Base-by-base conservation (phyloP, 23 tunicate genomes). In the Styela plicata region DNA sequence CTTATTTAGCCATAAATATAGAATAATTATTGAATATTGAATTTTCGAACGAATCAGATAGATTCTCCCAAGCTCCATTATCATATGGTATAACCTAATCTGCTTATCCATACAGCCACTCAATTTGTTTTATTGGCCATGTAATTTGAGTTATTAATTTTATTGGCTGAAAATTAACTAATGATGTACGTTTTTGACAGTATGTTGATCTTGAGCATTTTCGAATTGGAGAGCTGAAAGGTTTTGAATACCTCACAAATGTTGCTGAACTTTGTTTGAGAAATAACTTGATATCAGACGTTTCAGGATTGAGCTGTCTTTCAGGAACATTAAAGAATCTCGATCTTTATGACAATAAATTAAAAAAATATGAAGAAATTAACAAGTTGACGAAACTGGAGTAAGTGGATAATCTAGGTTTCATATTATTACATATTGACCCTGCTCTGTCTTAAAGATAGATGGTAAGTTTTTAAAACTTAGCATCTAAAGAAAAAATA, bases 291-390 rank as follows among this genome's bases (percentile, higher is more conserved):
- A 44, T 94, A 57, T 89, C 79, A 52, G 82, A 86, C 36, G 79
- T 89, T 31, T 94, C 89, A 83, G 89, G 86, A 33, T 67, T 94
- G 29, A 76, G 74, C 2, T 78, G 94, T 52, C 86, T 89, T 36
- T 32, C 91, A 1, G 62, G 80, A 23, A 89, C 95, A 3, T 63
- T 94, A 2, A 78, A 77, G 19, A 77, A 82, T 35, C 86, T 94
- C 31, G 98, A 94, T 63, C 85, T 89, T 65, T 94, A 94, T 80
- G 98, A 94, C 74, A 94, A 94, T 73, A 77, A 82, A 52, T 34
- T 94, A 3, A 94, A 94, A 67, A 86, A 86, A 34, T 89, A 89
- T 74, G 98, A 94, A 81, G 84, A 93, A 70, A 69, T 93, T 63
- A 84, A 93, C 36, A 52, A 74, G 1, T 76, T 93, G 20, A 77